Evolutionary conservation across 2,888 invertebrate species (phyloP), one percentile per base, ranked within the genome.

Genomic region (Autographa pulchrina): DNA sequence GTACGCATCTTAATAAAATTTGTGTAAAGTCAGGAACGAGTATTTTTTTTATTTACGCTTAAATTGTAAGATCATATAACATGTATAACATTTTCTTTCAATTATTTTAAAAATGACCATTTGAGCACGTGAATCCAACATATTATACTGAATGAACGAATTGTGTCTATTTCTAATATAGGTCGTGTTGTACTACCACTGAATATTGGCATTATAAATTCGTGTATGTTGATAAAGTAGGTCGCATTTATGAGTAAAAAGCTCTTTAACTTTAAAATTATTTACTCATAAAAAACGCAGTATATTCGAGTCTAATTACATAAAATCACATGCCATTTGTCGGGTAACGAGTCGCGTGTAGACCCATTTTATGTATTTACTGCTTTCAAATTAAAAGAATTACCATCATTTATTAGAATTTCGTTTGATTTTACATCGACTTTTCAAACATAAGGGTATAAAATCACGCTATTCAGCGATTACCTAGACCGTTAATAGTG

Each of bases 381-480:
- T 71, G 67, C 66, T 61, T 74, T 77, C 68, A 76, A 78, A 80
- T 78, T 80, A 71, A 78, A 80, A 54, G 65, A 63, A 70, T 76
- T 69, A 73, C 60, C 65, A 63, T 76, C 31, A 83, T 84, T 79
- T 81, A 77, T 82, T 67, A 75, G 64, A 83, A 78, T 77, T 80
- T 77, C 66, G 70, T 77, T 74, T 72, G 70, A 72, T 74, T 68
- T 73, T 74, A 78, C 75, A 76, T 76, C 79, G 72, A 65, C 73
- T 73, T 79, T 79, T 75, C 70, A 76, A 78, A 65, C 71, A 65
- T 86, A 78, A 86, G 76, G 72, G 83, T 73, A 68, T 68, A 61
- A 52, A 70, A 70, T 76, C 88, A 89, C 87, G 88, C 89, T 69
- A 89, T 85, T 60, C 68, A 68, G 78, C 81, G 79, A 88, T 88